These are phyloP conservation scores for Zygaena filipendulae DNA, from an alignment of 2,888 invertebrate genomes.

Conservation along the genomic window DNA sequence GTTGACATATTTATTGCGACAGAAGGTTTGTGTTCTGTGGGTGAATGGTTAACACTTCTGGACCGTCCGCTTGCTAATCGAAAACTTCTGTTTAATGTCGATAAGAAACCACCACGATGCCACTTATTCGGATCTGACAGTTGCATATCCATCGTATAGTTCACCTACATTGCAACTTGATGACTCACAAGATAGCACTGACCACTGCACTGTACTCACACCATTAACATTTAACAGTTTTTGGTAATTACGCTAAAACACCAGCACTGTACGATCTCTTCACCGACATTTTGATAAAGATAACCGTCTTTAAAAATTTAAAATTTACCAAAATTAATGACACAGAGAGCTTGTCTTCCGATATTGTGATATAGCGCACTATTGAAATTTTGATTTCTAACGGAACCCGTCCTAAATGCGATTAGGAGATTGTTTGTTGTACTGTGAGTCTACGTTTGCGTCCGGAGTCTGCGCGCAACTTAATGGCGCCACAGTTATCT, in stretches of 20 bases:
- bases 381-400: no score
- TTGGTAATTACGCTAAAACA: constrained; percentile 38
- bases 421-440: no score
- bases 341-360: no score
- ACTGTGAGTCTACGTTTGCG: no score
- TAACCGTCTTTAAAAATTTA: no score
- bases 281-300: no score
- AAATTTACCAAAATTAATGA: no score
- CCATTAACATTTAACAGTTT: constrained; percentile 28
- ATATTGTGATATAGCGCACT: no score
- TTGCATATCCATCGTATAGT: constrained; percentile 49
- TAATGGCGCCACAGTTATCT: constrained; percentile 22
- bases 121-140: constrained; percentile 48
- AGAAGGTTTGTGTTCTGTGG: no score
- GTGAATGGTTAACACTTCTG: constrained; percentile 32
- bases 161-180: constrained; percentile 48
- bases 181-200: constrained; percentile 41
- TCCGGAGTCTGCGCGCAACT: constrained; percentile 36
- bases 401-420: no score
- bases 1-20: no score
- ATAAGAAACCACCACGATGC: constrained; percentile 58
- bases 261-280: no score
- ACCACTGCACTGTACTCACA: constrained; percentile 11
- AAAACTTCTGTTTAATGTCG: constrained; percentile 57
- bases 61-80: constrained; percentile 44